Percentiles rank a stretch among this genome's conserved stretches.
Evolutionary conservation across 2,888 invertebrate genomes (phyloP).

Genomic region (Cataglyphis livida): DNA sequence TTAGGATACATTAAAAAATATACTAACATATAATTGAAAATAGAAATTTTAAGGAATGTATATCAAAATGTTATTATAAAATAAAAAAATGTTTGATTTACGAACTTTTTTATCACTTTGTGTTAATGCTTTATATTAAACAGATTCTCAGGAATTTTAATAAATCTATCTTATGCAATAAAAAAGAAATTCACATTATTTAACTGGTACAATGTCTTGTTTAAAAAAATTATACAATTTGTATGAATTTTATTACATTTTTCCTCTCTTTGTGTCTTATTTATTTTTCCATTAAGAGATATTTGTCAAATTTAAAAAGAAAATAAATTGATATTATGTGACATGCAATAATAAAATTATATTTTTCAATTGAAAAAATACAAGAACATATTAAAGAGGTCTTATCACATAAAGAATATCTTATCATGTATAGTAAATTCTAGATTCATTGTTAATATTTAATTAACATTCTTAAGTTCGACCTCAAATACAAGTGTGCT

Average conservation of each 20-base stretch:
- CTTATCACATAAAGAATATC: no score
- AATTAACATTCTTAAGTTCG: slow-evolving; percentile 93
- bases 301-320: neutral
- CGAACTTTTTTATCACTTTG: neutral
- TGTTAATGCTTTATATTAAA: neutral
- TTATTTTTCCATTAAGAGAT: neutral
- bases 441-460: slow-evolving; percentile 70
- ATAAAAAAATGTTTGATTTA: neutral
- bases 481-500: slow-evolving; percentile 95
- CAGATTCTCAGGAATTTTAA: neutral
- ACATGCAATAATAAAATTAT: slow-evolving; percentile 28
- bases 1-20: neutral
- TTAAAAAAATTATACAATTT: no score
- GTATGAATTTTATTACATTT: neutral
- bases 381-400: neutral
- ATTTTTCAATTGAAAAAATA: neutral
- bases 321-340: neutral
- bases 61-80: neutral
- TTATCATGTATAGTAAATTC: neutral
- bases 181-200: neutral
- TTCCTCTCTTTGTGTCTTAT: neutral
- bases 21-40: neutral
- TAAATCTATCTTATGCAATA: neutral
- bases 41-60: neutral
- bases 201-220: no score